These are phyloP conservation scores for Onthophagus sagittarius DNA, from an alignment of 2,888 invertebrate genomes.

Conservation along the genomic window DNA sequence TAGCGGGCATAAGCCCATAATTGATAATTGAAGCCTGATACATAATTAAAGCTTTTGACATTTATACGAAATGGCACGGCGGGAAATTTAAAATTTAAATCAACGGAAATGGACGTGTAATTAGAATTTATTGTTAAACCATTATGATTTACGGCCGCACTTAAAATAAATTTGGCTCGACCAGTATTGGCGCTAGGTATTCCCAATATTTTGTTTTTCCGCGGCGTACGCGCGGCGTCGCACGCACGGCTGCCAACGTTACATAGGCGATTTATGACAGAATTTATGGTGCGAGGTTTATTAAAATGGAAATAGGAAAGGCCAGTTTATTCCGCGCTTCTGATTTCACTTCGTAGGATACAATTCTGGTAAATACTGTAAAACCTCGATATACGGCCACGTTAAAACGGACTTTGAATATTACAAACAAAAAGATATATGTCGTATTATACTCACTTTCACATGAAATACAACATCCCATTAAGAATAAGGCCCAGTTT, in stretches of 20 bases:
- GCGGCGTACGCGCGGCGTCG: not conserved
- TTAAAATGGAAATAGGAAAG: not conserved
- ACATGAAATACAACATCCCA: too few species aligned
- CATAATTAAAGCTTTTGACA: constrained; percentile 18
- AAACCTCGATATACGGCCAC: too few species aligned
- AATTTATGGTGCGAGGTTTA: not conserved
- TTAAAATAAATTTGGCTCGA: constrained; percentile 17
- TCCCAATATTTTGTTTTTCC: not conserved
- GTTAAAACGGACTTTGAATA: too few species aligned
- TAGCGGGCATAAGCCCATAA: constrained; percentile 8
- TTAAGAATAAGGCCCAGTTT: too few species aligned
- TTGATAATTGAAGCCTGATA: constrained; percentile 16
- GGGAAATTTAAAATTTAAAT: constrained; percentile 21
- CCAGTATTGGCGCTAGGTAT: not conserved
- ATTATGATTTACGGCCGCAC: constrained; percentile 18
- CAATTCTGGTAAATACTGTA: too few species aligned
- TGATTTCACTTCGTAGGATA: too few species aligned
- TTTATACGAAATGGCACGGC: constrained; percentile 3
- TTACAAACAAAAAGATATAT: too few species aligned
- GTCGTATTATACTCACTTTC: too few species aligned
- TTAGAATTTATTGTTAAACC: constrained; percentile 21
- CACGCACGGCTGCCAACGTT: not conserved
- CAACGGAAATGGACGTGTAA: constrained; percentile 22
- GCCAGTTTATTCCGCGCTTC: not conserved
- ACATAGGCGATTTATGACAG: not conserved